phyloP scores from a whole-genome alignment of 1,140 invertebrate species.

The Lordiphosa clarofinis region DNA sequence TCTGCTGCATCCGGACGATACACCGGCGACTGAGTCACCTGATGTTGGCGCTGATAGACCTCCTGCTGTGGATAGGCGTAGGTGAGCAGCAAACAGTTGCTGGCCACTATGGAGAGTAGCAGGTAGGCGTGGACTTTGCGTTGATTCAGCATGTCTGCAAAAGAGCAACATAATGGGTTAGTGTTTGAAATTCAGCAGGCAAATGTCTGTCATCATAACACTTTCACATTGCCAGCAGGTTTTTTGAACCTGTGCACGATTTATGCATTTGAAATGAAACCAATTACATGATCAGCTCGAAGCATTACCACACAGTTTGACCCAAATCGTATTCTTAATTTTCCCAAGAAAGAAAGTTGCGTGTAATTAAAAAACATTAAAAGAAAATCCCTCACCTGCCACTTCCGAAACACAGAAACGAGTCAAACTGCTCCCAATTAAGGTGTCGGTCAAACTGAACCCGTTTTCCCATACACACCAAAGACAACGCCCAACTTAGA shows the following conservation, averaged over 20 bases:
- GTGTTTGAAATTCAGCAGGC: slow-evolving; percentile 35
- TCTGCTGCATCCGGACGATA: slow-evolving; percentile 40
- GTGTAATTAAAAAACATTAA: slow-evolving; percentile 46
- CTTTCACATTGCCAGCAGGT: slow-evolving; percentile 50
- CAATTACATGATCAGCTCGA: slow-evolving; percentile 28
- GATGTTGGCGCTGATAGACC: slow-evolving; percentile 58
- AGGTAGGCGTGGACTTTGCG: slow-evolving; percentile 79
- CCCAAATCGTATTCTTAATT: slow-evolving; percentile 5
- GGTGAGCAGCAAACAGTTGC: slow-evolving; percentile 80
- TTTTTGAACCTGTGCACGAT: slow-evolving; percentile 47
- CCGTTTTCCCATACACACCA: slow-evolving; percentile 32
- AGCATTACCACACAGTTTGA: not conserved
- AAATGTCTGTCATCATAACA: slow-evolving; percentile 32
- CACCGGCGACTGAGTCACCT: slow-evolving; percentile 57
- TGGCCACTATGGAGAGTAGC: slow-evolving; percentile 79
- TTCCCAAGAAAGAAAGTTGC: slow-evolving; percentile 60
- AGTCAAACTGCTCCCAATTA: slow-evolving; percentile 69
- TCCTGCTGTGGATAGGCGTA: slow-evolving; percentile 80
- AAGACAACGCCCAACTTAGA: slow-evolving; percentile 39
- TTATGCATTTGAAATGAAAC: slow-evolving; percentile 30
- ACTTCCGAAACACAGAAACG: slow-evolving; percentile 69
- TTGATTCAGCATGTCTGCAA: slow-evolving; percentile 79
- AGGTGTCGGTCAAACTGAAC: slow-evolving; percentile 66
- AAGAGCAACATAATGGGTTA: slow-evolving; percentile 18
- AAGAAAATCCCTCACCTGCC: slow-evolving; percentile 20